Base-by-base conservation (phyloP, 2,797 vertebrate genomes). In the Momotus momota region DNA sequence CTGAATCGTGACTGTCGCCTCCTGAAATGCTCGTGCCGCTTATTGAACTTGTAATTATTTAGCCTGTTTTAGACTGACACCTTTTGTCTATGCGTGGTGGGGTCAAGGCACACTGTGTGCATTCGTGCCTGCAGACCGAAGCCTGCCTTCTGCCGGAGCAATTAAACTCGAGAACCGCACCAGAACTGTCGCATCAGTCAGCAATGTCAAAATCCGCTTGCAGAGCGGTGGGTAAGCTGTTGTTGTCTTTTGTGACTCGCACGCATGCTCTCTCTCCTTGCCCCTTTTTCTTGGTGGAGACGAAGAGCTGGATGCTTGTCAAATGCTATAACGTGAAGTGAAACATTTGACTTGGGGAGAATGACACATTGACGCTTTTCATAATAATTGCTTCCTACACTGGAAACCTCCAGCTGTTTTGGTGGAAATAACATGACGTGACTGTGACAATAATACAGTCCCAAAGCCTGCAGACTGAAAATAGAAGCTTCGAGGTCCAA, bases 331-430 rank as follows among this genome's bases (percentile, higher is more conserved):
- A 91, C 2, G 6, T 55, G 62, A 86, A 96, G 70, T 66, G 64
- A 93, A 94, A 88, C 40, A 35, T 90, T 93, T 90, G 90, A 84
- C 86, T 77, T n/a, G 77, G 52, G 48, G 75, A 95, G 90, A 96
- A 54, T 88, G 95, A 90, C 92, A 94, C 64, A 9, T 82, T 86
- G 86, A 89, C 92, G 72, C 17, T 88, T 85, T 52, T 94, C 75
- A 77, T 92, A 78, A 57, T 96, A 95, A 97, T 94, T 95, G 86
- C 90, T 97, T 94, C 83, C 64, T 93, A 67, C 84, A 60, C 79
- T 82, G 86, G 91, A 96, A 97, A 94, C 51, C 79, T 93, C 87
- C 90, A 92, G 93, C 88, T 95, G 61, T 93, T 96, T 89, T 92
- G 41, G 54, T 88, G 81, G 81, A 93, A 97, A 71, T 90, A 90